phyloP scores from a whole-genome alignment of 2,888 invertebrate genomes.

The Andrena hattorfiana region DNA sequence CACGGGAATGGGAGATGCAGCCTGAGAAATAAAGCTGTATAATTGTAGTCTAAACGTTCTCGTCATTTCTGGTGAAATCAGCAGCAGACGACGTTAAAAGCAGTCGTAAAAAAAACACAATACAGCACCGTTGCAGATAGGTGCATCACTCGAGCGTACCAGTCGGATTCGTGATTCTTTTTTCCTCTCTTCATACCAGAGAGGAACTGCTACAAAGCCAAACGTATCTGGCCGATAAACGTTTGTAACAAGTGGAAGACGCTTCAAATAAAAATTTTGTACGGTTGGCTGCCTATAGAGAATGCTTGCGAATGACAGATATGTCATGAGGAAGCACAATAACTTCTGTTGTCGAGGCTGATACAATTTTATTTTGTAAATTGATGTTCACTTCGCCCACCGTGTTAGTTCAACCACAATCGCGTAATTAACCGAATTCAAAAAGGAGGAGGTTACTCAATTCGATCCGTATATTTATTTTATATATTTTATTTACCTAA shows the following conservation, averaged over 20 bases:
- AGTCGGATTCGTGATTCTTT: conserved; percentile 23
- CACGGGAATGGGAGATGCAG: not conserved
- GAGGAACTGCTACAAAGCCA: conserved; percentile 45
- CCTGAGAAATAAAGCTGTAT: conserved; percentile 47
- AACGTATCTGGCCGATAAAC: conserved; percentile 54
- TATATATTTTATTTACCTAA: too few species aligned
- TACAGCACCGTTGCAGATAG: conserved; percentile 34
- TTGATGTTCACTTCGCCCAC: not conserved
- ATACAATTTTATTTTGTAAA: not conserved
- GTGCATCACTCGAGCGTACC: conserved; percentile 26
- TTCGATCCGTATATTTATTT: too few species aligned
- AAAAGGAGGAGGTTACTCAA: too few species aligned
- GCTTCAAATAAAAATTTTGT: conserved; percentile 48
- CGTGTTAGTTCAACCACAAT: too few species aligned
- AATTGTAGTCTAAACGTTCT: conserved; percentile 55
- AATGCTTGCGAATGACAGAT: conserved; percentile 17
- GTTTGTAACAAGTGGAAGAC: conserved; percentile 47
- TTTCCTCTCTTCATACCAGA: conserved; percentile 18
- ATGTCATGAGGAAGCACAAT: not conserved
- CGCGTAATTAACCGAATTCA: too few species aligned
- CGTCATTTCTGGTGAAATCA: conserved; percentile 56
- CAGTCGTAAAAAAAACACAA: conserved; percentile 48
- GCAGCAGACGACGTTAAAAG: conserved; percentile 51
- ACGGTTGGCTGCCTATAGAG: conserved; percentile 25
- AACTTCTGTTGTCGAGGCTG: not conserved